Percentiles rank a stretch among this genome's conserved stretches.
Conservation (phyloP, 2,113 vertebrate genomes). For the Neodontobutis hainanensis region DNA sequence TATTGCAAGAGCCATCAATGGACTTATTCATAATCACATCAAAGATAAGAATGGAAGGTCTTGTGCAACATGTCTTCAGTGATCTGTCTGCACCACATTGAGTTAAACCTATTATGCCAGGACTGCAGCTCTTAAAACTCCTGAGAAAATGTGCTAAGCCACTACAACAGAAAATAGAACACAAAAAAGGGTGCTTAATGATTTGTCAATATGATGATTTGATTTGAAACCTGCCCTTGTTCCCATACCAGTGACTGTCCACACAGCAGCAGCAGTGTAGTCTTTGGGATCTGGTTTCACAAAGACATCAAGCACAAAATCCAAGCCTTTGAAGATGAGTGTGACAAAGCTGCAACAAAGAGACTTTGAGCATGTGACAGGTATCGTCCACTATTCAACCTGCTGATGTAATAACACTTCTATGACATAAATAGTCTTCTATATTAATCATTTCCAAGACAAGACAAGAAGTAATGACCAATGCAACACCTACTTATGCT, state of each 20-base stretch:
- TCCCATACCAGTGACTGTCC: conserved; percentile 4
- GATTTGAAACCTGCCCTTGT: background rate
- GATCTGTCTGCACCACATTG: conserved; percentile 21
- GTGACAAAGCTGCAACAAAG: conserved; percentile 55
- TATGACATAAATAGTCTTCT: background rate
- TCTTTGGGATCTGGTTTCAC: conserved; percentile 48
- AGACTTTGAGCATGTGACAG: conserved; percentile 33
- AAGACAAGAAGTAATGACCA: too few relatives aligned
- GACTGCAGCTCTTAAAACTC: too few relatives aligned
- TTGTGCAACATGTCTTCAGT: conserved; percentile 22
- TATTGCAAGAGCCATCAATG: too few relatives aligned
- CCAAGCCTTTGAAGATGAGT: conserved; percentile 61
- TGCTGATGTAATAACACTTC: background rate
- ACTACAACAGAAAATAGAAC: too few relatives aligned
- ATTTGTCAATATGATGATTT: too few relatives aligned
- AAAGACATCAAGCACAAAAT: conserved; percentile 33
- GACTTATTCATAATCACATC: too few relatives aligned
- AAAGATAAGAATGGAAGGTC: background rate
- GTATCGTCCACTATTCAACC: conserved; percentile 45
- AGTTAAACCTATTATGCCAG: conserved; percentile 13
- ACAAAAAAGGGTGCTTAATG: too few relatives aligned
- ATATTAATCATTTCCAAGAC: background rate
- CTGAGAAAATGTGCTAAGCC: too few relatives aligned
- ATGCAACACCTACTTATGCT: too few relatives aligned
- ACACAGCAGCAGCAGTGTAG: conserved; percentile 16